These are phyloP conservation scores for Porites rus DNA, from an alignment of 92 coral and sea anemone genomes.

Conservation along the genomic window DNA sequence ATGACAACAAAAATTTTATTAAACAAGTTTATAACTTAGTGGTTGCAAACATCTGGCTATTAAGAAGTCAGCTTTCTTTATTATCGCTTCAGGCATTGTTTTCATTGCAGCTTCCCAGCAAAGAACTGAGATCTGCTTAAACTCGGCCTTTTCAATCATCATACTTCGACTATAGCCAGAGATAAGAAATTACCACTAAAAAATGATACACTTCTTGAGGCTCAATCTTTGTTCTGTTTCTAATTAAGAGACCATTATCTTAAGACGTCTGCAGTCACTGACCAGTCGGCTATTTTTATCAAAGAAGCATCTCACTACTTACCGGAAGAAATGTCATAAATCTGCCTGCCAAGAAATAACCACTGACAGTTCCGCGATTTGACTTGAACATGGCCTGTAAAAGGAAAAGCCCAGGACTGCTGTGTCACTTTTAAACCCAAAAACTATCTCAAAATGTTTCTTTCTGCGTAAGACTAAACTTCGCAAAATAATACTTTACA, in stretches of 20 bases:
- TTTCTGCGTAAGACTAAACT: too few species aligned
- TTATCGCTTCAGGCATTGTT: conserved; percentile 31
- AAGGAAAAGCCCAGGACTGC: neutral
- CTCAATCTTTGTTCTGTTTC: too few species aligned
- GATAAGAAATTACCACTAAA: neutral
- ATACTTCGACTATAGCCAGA: neutral
- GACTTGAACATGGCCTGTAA: conserved; percentile 96
- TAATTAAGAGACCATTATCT: too few species aligned
- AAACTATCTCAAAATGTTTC: too few species aligned
- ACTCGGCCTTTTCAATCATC: conserved; percentile 10
- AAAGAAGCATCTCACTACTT: conserved; percentile 18
- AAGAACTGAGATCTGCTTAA: neutral
- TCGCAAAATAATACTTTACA: too few species aligned
- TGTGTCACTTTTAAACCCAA: too few species aligned
- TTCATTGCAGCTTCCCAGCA: conserved; percentile 18
- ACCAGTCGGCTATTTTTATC: neutral
- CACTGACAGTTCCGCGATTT: conserved; percentile 96
- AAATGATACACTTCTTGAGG: neutral
- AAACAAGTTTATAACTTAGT: neutral
- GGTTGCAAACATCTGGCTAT: neutral
- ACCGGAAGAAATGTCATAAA: conserved; percentile 98
- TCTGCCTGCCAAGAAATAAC: conserved; percentile 97
- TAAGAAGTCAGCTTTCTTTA: neutral
- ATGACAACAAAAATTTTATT: too few species aligned
- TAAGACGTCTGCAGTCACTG: too few species aligned